Conservation (phyloP, 2,113 vertebrate species). For the Takifugu flavidus region DNA sequence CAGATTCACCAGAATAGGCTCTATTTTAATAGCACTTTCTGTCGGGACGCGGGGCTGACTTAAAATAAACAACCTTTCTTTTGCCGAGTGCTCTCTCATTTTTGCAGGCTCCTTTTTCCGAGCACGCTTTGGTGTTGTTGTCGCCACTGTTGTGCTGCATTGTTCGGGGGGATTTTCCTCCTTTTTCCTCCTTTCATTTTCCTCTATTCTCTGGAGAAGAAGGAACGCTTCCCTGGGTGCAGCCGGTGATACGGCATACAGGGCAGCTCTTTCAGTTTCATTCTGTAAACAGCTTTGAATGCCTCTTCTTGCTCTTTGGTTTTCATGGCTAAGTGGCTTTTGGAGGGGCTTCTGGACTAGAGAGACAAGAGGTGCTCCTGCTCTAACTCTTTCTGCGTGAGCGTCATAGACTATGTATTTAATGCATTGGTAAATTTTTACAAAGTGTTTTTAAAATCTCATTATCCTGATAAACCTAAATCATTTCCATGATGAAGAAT, state of each 20-base stretch:
- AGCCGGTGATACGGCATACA: constrained; percentile 61
- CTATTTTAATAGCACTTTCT: constrained; percentile 68
- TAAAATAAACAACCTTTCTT: constrained; percentile 74
- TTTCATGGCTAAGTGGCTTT: constrained; percentile 71
- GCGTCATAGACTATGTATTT: constrained; percentile 24
- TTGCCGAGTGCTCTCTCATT: constrained; percentile 57
- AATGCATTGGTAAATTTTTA: constrained; percentile 10
- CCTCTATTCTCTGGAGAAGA: constrained; percentile 60
- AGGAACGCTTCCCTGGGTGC: constrained; percentile 63
- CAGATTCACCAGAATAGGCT: constrained; percentile 66
- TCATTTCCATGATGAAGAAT: too few relatives aligned
- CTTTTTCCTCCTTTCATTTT: constrained; percentile 39
- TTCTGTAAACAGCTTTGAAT: constrained; percentile 76
- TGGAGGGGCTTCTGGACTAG: constrained; percentile 59
- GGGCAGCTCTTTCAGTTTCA: constrained; percentile 64
- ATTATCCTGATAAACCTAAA: too few relatives aligned
- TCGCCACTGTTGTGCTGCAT: constrained; percentile 61
- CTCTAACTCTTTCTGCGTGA: constrained; percentile 17
- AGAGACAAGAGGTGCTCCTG: constrained; percentile 52
- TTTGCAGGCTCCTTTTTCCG: constrained; percentile 38
- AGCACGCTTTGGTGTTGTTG: constrained; percentile 48
- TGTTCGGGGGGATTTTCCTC: constrained; percentile 68
- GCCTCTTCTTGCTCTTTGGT: constrained; percentile 60
- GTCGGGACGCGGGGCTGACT: constrained; percentile 65
- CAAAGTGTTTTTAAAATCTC: too few relatives aligned